Percentiles rank a stretch among this genome's conserved stretches.
Conservation (phyloP, 2,113 vertebrate species). For the Dasypus novemcinctus region DNA sequence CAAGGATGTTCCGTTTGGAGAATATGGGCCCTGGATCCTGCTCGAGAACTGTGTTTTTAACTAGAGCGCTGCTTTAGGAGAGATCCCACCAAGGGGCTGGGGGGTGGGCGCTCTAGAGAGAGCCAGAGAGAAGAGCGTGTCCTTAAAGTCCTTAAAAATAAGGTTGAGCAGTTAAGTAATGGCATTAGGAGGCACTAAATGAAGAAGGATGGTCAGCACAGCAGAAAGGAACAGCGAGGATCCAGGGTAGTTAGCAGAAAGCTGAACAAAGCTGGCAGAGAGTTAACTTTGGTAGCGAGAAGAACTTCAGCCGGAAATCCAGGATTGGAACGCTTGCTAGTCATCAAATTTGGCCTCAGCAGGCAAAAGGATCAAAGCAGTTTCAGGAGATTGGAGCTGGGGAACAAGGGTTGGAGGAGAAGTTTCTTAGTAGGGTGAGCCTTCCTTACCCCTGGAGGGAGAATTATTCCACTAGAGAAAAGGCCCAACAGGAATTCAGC, state of each 20-base stretch:
- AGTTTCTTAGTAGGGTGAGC: background rate
- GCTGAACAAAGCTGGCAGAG: background rate
- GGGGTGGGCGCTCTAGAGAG: background rate
- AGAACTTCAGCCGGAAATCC: background rate
- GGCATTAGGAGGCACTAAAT: background rate
- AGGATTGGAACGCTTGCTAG: background rate
- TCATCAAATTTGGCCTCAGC: background rate
- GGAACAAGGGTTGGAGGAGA: background rate
- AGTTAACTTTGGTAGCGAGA: background rate
- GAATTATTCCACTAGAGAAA: background rate
- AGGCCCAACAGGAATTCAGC: background rate
- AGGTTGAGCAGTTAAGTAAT: background rate
- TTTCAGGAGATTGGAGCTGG: background rate
- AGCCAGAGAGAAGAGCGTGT: rapidly evolving
- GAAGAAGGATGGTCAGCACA: background rate
- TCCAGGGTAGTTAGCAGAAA: background rate
- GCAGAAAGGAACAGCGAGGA: too few relatives aligned
- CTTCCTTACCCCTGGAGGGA: background rate
- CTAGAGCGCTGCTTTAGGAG: background rate
- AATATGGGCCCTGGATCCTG: background rate
- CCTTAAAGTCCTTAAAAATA: background rate
- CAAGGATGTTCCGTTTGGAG: background rate
- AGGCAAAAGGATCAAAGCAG: background rate
- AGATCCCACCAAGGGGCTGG: background rate
- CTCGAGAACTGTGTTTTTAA: background rate